A percentile compares a stretch with the other conserved stretches of the same genome.
Evolutionary conservation across 2,113 vertebrate species (phyloP).

Genomic region (Mesembrinibis cayennensis): DNA sequence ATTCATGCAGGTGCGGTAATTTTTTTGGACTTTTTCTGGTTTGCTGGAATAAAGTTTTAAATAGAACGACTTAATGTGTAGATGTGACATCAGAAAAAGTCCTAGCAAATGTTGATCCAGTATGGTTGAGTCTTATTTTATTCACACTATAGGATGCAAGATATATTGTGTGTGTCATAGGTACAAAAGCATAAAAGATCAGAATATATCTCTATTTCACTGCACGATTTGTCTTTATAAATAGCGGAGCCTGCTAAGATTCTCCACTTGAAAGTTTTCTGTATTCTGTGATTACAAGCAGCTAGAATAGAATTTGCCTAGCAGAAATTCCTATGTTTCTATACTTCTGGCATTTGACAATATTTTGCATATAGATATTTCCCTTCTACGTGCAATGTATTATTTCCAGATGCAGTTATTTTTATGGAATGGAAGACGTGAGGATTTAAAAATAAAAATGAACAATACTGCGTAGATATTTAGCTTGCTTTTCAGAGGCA

Average conservation of each 20-base stretch:
- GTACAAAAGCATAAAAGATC: not conserved
- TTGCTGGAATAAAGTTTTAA: not conserved
- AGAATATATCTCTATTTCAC: not conserved
- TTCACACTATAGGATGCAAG: not conserved
- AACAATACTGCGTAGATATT: rapidly evolving
- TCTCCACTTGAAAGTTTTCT: not conserved
- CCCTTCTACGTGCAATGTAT: not conserved
- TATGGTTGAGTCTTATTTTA: not conserved
- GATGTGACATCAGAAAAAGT: not conserved
- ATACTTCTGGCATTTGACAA: rapidly evolving
- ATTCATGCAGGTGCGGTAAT: rapidly evolving
- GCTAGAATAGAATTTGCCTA: not conserved
- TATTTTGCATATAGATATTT: not conserved
- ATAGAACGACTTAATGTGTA: not conserved
- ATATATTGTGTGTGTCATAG: not conserved
- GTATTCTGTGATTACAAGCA: not conserved
- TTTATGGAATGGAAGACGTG: rapidly evolving
- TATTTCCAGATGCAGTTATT: not conserved
- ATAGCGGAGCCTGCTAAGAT: not conserved
- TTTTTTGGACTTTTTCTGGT: not conserved
- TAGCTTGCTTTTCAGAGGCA: not conserved
- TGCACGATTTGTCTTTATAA: not conserved
- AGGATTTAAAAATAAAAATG: not conserved
- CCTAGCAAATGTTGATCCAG: not conserved
- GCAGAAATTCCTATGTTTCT: not conserved